These are phyloP conservation scores for Heliothis peltigera DNA, from an alignment of 2,888 invertebrate species.

Conservation along the genomic window DNA sequence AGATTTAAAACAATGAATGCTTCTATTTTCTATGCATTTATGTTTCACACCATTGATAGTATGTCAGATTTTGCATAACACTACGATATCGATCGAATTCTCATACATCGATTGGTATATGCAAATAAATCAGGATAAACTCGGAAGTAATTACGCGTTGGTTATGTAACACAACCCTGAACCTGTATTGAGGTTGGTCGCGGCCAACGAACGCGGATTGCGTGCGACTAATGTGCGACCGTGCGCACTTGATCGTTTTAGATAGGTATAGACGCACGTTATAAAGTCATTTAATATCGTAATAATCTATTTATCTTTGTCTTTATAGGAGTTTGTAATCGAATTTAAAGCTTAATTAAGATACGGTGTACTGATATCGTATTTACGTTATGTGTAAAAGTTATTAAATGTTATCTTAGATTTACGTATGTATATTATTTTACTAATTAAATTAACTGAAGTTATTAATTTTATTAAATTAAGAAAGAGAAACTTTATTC, in stretches of 20 bases:
- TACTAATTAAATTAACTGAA: constrained; percentile 5
- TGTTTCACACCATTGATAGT: constrained; percentile 34
- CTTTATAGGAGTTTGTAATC: constrained; percentile 25
- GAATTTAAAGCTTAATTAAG: constrained; percentile 42
- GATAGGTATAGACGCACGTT: constrained; percentile 43
- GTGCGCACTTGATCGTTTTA: constrained; percentile 66
- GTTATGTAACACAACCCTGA: constrained; percentile 75
- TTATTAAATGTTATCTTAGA: constrained; percentile 7
- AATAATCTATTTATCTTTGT: constrained; percentile 41
- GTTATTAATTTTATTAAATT: neutral
- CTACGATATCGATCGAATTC: constrained; percentile 41
- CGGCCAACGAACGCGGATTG: constrained; percentile 76
- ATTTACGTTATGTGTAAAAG: constrained; percentile 3
- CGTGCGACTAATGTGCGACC: constrained; percentile 62
- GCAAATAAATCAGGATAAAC: constrained; percentile 69
- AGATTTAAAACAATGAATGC: constrained; percentile 37
- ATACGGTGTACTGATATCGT: constrained; percentile 33
- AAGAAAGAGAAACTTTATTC: neutral
- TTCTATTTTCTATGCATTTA: constrained; percentile 21
- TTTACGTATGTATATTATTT: constrained; percentile 6
- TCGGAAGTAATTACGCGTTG: constrained; percentile 79
- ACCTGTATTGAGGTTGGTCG: constrained; percentile 78
- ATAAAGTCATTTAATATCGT: constrained; percentile 45
- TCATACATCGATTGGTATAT: constrained; percentile 59
- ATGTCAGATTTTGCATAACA: constrained; percentile 41